Percentiles rank a stretch among this genome's conserved stretches.
Conservation (phyloP, 30 jellyfish, hydroid and myxozoan genomes). For the Turritopsis rubra region DNA sequence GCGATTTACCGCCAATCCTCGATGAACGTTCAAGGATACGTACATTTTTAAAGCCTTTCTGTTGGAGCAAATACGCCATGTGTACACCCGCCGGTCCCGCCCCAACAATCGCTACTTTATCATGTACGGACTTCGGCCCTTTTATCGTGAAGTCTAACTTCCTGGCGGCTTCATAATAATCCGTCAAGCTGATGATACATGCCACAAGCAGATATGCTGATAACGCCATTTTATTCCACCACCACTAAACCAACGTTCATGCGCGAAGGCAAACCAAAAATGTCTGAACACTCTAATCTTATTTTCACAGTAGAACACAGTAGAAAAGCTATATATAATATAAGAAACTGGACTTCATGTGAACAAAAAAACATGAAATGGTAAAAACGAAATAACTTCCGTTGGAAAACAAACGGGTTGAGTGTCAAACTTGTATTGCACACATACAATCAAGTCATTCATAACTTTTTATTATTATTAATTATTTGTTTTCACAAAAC, state of each 20-base stretch:
- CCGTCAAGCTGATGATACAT: not conserved
- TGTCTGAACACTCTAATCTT: not conserved
- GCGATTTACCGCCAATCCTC: constrained; percentile 72
- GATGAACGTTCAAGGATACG: constrained; percentile 32
- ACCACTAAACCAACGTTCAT: not conserved
- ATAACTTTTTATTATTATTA: too few relatives aligned
- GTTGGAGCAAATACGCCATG: constrained; percentile 70
- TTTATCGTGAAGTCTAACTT: constrained; percentile 4
- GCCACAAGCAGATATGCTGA: not conserved
- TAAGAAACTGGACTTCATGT: not conserved
- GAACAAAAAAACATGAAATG: not conserved
- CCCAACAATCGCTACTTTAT: constrained; percentile 71
- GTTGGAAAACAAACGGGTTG: not conserved
- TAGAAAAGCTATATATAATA: too few relatives aligned
- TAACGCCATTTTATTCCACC: not conserved
- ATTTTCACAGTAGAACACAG: too few relatives aligned
- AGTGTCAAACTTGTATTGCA: not conserved
- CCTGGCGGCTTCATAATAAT: not conserved
- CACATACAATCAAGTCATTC: not conserved
- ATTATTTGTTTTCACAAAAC: not conserved
- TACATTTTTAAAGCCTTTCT: constrained; percentile 46
- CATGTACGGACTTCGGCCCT: constrained; percentile 61
- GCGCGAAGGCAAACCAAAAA: not conserved
- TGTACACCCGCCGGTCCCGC: constrained; percentile 88
- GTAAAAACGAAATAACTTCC: not conserved